These are phyloP conservation scores for Philaenus spumarius DNA, from an alignment of 1,140 invertebrate genomes.

Conservation along the genomic window DNA sequence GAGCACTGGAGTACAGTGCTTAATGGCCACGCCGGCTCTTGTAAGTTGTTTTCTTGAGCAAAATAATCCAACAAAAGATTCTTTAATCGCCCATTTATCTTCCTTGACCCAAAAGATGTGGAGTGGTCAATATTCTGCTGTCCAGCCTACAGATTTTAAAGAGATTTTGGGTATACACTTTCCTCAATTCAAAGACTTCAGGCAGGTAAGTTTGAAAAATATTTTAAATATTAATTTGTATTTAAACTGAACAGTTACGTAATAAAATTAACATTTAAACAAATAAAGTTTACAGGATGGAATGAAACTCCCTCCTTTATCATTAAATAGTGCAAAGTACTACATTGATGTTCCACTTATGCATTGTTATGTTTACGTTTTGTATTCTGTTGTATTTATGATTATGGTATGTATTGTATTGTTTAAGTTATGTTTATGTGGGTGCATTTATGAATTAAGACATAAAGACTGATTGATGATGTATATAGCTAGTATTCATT, in stretches of 20 bases:
- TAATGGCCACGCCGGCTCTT: constrained; percentile 49
- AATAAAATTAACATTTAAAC: no score
- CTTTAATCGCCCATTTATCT: constrained; percentile 48
- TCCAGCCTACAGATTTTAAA: constrained; percentile 55
- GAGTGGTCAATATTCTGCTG: constrained; percentile 50
- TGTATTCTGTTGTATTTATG: no score
- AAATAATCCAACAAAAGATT: constrained; percentile 35
- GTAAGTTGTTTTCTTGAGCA: constrained; percentile 48
- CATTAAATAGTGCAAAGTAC: no score
- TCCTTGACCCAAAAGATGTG: constrained; percentile 53
- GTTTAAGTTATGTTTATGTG: no score
- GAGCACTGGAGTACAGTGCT: constrained; percentile 60
- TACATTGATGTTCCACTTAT: no score
- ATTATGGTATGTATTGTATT: not conserved
- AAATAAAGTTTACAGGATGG: no score
- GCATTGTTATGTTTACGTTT: no score
- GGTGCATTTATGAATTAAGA: no score
- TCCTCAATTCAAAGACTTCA: constrained; percentile 56
- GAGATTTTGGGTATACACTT: constrained; percentile 52
- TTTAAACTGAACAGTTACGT: no score
- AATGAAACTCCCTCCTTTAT: no score
- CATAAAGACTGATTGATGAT: no score
- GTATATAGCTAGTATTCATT: no score
- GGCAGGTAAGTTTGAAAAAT: constrained; percentile 41
- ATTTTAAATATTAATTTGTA: not conserved